These are phyloP conservation scores for Sus cebifrons DNA, from an alignment of 2,797 vertebrate genomes.

Conservation along the genomic window DNA sequence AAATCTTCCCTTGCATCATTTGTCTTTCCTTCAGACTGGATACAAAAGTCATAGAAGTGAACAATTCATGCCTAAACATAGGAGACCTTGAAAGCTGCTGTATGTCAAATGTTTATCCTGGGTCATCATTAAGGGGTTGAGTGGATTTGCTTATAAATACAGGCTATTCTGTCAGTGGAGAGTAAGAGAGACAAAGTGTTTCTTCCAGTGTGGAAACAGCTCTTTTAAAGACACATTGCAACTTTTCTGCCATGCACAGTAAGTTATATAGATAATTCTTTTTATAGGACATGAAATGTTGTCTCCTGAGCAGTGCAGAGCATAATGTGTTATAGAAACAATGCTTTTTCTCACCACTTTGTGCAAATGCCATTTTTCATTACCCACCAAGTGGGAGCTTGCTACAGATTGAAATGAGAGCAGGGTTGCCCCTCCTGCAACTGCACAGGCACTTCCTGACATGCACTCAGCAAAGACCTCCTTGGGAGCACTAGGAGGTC, in stretches of 20 bases:
- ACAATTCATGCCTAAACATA: conserved; percentile 90
- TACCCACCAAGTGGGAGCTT: conserved; percentile 77
- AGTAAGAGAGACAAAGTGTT: conserved; percentile 67
- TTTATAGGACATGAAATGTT: conserved; percentile 81
- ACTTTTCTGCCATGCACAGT: conserved; percentile 75
- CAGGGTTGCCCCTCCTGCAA: conserved; percentile 42
- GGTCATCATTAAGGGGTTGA: conserved; percentile 85
- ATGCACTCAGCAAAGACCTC: conserved; percentile 71
- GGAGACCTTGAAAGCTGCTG: conserved; percentile 85
- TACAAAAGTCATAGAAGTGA: conserved; percentile 90
- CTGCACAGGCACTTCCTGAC: conserved; percentile 59
- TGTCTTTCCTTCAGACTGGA: conserved; percentile 88
- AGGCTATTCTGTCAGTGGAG: conserved; percentile 77
- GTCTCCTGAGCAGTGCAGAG: conserved; percentile 84
- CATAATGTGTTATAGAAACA: conserved; percentile 83
- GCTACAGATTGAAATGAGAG: conserved; percentile 73
- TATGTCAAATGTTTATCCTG: conserved; percentile 88
- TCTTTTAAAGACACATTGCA: conserved; percentile 85
- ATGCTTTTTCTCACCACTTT: conserved; percentile 79
- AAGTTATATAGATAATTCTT: conserved; percentile 85
- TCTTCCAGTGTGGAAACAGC: conserved; percentile 66
- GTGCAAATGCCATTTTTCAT: conserved; percentile 85
- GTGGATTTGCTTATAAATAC: conserved; percentile 87
- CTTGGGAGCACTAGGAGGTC: conserved; percentile 62
- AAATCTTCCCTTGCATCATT: conserved; percentile 88